Evolutionary conservation across 2,888 invertebrate genomes (phyloP).

Genomic region (Xylophagus ater): DNA sequence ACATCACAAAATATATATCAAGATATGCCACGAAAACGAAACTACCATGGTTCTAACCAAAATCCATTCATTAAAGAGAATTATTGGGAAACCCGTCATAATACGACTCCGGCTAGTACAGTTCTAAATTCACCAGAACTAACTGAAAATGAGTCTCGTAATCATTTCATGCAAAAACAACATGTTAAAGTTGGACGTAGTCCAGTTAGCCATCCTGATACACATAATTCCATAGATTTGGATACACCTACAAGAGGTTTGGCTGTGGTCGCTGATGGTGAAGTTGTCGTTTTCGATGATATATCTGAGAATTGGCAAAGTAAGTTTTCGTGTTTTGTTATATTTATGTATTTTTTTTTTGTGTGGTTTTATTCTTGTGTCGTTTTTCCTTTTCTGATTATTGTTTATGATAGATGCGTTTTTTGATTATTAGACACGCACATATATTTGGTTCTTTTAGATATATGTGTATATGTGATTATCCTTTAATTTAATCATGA

Average conservation of each 20-base stretch:
- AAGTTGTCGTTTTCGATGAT: slow-evolving; percentile 78
- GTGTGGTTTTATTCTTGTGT: too few relatives aligned
- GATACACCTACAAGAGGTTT: slow-evolving; percentile 22
- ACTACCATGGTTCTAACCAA: slow-evolving; percentile 13
- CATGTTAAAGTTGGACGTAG: slow-evolving; percentile 30
- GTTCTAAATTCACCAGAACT: slow-evolving; percentile 33
- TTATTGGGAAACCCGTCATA: slow-evolving; percentile 33
- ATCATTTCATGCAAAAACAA: slow-evolving; percentile 21
- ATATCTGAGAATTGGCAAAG: slow-evolving; percentile 74
- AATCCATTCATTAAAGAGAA: slow-evolving; percentile 19
- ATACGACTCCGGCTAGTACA: slow-evolving; percentile 27
- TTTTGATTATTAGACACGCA: too few relatives aligned
- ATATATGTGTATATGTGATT: too few relatives aligned
- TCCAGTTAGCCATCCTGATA: slow-evolving; percentile 26
- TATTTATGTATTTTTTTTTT: not conserved
- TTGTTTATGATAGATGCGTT: too few relatives aligned
- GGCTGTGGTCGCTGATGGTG: slow-evolving; percentile 56
- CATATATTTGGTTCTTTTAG: too few relatives aligned
- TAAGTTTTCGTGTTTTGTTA: slow-evolving; percentile 25
- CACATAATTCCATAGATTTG: slow-evolving; percentile 10
- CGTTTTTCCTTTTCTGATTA: too few relatives aligned
- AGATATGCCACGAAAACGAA: slow-evolving; percentile 16
- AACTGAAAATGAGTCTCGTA: slow-evolving; percentile 21
- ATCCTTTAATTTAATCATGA: too few relatives aligned
- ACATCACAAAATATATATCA: slow-evolving; percentile 8